A percentile compares a stretch with the other conserved stretches of the same genome.
Evolutionary conservation across 2,888 invertebrate genomes (phyloP).

Genomic region (Lasioglossum figueresi): DNA sequence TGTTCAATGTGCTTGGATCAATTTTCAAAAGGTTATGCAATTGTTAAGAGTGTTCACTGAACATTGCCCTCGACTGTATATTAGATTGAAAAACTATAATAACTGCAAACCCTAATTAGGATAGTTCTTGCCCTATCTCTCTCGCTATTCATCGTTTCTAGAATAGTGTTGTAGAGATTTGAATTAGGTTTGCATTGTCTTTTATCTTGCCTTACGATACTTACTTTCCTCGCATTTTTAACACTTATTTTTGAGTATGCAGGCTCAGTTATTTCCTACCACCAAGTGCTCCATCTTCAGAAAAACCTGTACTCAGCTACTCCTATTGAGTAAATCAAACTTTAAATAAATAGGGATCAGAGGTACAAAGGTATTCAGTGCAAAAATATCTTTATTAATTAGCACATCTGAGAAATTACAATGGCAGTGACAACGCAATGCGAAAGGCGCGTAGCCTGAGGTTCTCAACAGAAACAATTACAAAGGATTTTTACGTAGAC

Average conservation of each 20-base stretch:
- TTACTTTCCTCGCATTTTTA: not conserved
- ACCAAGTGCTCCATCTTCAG: not conserved
- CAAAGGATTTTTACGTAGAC: not conserved
- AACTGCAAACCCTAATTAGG: too few relatives aligned
- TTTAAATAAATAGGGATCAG: not conserved
- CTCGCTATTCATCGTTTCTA: too few relatives aligned
- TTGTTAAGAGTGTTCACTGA: too few relatives aligned
- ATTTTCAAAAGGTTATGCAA: too few relatives aligned
- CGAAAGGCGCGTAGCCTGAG: not conserved
- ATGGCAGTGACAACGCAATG: constrained; percentile 33
- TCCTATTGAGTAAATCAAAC: not conserved
- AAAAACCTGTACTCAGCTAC: not conserved
- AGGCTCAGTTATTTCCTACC: too few relatives aligned
- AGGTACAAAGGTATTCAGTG: constrained; percentile 7
- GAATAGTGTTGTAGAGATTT: too few relatives aligned
- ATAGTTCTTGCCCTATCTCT: too few relatives aligned
- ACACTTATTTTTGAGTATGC: too few relatives aligned
- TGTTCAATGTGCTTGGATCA: too few relatives aligned
- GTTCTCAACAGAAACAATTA: not conserved
- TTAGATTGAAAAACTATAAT: too few relatives aligned
- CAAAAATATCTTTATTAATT: constrained; percentile 57
- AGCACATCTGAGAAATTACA: constrained; percentile 11
- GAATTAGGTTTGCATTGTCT: too few relatives aligned
- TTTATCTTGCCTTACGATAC: not conserved
- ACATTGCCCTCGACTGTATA: too few relatives aligned